These are phyloP conservation scores for Melikaiella ostensackeni DNA, from an alignment of 2,888 invertebrate species.

Conservation along the genomic window DNA sequence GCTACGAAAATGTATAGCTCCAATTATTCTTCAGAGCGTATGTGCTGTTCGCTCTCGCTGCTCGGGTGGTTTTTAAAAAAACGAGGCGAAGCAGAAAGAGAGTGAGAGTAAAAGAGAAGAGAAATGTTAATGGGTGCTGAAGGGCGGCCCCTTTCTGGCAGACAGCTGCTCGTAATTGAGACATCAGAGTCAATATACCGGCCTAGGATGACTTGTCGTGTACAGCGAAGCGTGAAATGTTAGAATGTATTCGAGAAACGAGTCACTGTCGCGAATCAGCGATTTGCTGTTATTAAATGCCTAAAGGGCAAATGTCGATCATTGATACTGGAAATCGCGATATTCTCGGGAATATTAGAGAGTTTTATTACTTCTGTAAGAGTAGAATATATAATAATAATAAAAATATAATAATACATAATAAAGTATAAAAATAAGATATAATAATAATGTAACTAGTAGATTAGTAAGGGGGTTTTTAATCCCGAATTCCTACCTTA, in stretches of 20 bases:
- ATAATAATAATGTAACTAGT: too few relatives aligned
- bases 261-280: constrained; percentile 34
- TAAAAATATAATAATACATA: too few relatives aligned
- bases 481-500: too few relatives aligned
- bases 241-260: constrained; percentile 34
- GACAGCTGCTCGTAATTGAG: constrained; percentile 51
- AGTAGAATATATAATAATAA: too few relatives aligned
- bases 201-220: constrained; percentile 44
- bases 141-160: constrained; percentile 29
- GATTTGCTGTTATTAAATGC: constrained; percentile 13
- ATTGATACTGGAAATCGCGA: not conserved
- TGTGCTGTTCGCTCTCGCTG: constrained; percentile 21
- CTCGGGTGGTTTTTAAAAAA: constrained; percentile 18
- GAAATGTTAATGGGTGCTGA: constrained; percentile 30
- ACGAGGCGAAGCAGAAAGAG: constrained; percentile 13
- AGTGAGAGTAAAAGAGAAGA: constrained; percentile 30
- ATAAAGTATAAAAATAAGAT: too few relatives aligned
- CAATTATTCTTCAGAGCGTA: constrained; percentile 16
- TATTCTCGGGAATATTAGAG: not conserved
- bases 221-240: constrained; percentile 53
- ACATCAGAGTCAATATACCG: constrained; percentile 50
- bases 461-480: too few relatives aligned
- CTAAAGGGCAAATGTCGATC: not conserved
- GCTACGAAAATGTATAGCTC: constrained; percentile 11
- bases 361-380: not conserved